Evolutionary conservation across 2,888 invertebrate species (phyloP).

Genomic region (Caenorhabditis imperialis): DNA sequence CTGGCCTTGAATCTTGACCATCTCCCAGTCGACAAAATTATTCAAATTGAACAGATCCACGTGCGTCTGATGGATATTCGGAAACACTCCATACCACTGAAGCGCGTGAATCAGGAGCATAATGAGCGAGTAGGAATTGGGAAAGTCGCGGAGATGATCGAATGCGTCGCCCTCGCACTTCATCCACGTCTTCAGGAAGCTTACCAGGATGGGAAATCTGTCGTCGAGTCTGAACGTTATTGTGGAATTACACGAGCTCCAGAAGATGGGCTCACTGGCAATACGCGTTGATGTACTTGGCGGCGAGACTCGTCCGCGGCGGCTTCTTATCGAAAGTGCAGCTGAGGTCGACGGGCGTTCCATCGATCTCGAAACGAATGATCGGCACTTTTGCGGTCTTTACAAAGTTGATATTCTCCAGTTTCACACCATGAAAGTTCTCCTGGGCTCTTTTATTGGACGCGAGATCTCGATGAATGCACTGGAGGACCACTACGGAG

Average conservation of each 20-base stretch:
- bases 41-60: conserved; percentile 1
- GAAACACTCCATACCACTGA: conserved; percentile 23
- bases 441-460: background rate
- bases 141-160: conserved; percentile 6
- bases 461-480: conserved; percentile 9
- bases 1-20: background rate
- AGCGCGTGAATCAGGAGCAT: conserved; percentile 31
- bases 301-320: conserved; percentile 26
- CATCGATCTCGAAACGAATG: conserved; percentile 20
- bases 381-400: conserved; percentile 23
- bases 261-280: conserved; percentile 18
- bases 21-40: conserved; percentile 4
- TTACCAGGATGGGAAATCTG: conserved; percentile 14
- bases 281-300: conserved; percentile 26
- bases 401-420: conserved; percentile 4
- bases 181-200: conserved; percentile 26
- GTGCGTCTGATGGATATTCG: conserved; percentile 19
- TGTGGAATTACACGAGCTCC: background rate
- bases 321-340: conserved; percentile 1
- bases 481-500: conserved; percentile 18
- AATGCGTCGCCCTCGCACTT: conserved; percentile 11
- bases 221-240: conserved; percentile 21
- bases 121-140: conserved; percentile 33
- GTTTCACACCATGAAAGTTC: background rate
- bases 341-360: conserved; percentile 12